Evolutionary conservation across 2,797 vertebrate genomes (phyloP), one percentile per base, ranked within the genome.

Genomic region (Enteromius unitaeniatus): DNA sequence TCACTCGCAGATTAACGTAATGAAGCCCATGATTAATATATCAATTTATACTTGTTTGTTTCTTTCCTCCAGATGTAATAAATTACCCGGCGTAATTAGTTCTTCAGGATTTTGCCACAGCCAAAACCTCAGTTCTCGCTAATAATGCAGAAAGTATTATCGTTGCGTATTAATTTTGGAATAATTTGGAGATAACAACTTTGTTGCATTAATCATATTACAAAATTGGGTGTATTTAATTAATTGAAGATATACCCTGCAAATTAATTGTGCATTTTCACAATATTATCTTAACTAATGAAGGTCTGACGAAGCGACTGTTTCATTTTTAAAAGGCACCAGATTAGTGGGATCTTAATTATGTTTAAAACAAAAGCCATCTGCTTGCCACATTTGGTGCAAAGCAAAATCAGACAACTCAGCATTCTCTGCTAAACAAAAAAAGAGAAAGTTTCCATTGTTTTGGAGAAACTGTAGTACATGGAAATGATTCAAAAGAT

Each of bases 21-120:
- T 94, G 93, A 93, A 93, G 92, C 91, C 89, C 93, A 94, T 97
- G 97, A 98, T 99, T 97, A 98, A 98, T 97, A 94, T 96, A 94
- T 95, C 95, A 95, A 96, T 98, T 98, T 96, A 95, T 93, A 95
- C 93, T 96, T 99, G 97, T 99, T 99, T 99, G 96, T 98, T 98
- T 98, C 95, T 92, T 90, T 93, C 94, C 91, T 93, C 92, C 92
- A 92, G 90, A 92, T 94, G 97, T 93, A 95, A 96, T 97, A 96
- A 97, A 95, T 96, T 94, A 96, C 93, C 91, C 92, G 92, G 93
- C 93, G 92, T 97, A 97, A 99, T 99, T 98, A 96, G 93, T 92
- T 93, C 87, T 89, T 88, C 92, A 89, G 68, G 90, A 95, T 95
- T 94, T 77, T 84, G 88, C 67, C 92, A 90, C 90, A 90, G 94